Conservation (phyloP, 2,888 invertebrate genomes). For the Craniophora ligustri region DNA sequence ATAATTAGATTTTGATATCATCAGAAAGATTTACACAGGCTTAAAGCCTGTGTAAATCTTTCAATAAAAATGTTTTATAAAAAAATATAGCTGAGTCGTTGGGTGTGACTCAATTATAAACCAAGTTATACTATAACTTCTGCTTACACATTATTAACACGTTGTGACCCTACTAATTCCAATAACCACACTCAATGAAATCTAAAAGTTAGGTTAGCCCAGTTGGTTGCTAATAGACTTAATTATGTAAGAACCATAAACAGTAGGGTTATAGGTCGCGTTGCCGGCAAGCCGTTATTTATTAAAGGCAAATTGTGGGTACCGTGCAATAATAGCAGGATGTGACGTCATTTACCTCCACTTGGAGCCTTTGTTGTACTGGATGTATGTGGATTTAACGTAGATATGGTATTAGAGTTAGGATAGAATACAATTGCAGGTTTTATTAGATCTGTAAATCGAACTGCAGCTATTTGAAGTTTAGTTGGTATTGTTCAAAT, state of each 20-base stretch:
- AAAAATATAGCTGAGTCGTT: too few relatives aligned
- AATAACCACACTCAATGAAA: conserved; percentile 7
- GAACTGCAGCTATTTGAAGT: too few relatives aligned
- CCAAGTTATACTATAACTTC: too few relatives aligned
- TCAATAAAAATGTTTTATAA: too few relatives aligned
- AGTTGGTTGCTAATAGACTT: conserved; percentile 14
- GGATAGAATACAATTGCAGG: too few relatives aligned
- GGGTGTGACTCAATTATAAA: too few relatives aligned
- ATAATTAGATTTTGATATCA: too few relatives aligned
- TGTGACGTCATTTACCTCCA: conserved; percentile 71
- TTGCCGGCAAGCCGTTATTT: conserved; percentile 65
- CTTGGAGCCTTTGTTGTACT: conserved; percentile 23
- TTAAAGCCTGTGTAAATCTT: too few relatives aligned
- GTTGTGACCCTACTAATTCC: neutral
- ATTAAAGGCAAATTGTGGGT: conserved; percentile 76
- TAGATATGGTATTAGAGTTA: conserved; percentile 18
- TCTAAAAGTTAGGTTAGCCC: conserved; percentile 14
- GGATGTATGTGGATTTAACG: neutral
- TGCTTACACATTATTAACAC: too few relatives aligned
- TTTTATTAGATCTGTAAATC: too few relatives aligned
- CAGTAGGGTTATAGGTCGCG: conserved; percentile 37
- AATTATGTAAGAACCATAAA: conserved; percentile 52
- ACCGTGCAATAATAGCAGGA: conserved; percentile 74
- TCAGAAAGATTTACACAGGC: too few relatives aligned
- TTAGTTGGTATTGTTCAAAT: too few relatives aligned